Base-by-base conservation (phyloP, 2,888 invertebrate species). In the Epirrita christyi region DNA sequence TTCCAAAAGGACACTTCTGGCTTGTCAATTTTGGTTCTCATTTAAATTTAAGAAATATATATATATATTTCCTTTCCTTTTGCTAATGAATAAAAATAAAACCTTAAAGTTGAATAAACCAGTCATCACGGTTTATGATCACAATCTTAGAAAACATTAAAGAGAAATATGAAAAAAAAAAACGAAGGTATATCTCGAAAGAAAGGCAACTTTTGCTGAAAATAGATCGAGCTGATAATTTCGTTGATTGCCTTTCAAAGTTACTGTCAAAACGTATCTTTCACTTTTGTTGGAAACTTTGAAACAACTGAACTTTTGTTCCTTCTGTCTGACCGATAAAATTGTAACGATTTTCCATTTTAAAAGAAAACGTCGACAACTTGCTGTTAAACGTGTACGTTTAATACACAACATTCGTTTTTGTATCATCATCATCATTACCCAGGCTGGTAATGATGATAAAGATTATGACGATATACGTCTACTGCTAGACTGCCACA, bases 241-340 rank as follows among this genome's bases (percentile, higher is more conserved):
- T 28, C 46, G 41, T 44, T 66, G 66, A 66, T 61, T 63, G 58
- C 51, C 55, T 60, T 63, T 47, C 43, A 64, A 56, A 61, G 61
- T 57, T 47, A 44, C 54, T 58, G 58, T 66, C 58, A 62, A 60
- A 59, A 57, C 49, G 54, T 59, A 63, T 59, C 51, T 59, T 47
- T 43, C 43, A 45, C 53, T 56, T 50, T 42, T 46, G 46, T 45
- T 41, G 42, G 38, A 53, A 66, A 63, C 55, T 61, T 61, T 43
- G 51, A 10, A 55, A 49, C 48, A 28, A 41, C 29, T 13, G 27
- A 55, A 54, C 45, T 56, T 55, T 59, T 59, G 44, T 43, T 58
- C 10, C 38, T 32, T 36, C 34, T 41, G 49, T 49, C 34, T 41
- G 49, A 36, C 42, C 41, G 42, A 45, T 52, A 52, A 54, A 56